Evolutionary conservation across 53 echinoderm and acorn worm species (phyloP).

Genomic region (Pentamera pediparva): DNA sequence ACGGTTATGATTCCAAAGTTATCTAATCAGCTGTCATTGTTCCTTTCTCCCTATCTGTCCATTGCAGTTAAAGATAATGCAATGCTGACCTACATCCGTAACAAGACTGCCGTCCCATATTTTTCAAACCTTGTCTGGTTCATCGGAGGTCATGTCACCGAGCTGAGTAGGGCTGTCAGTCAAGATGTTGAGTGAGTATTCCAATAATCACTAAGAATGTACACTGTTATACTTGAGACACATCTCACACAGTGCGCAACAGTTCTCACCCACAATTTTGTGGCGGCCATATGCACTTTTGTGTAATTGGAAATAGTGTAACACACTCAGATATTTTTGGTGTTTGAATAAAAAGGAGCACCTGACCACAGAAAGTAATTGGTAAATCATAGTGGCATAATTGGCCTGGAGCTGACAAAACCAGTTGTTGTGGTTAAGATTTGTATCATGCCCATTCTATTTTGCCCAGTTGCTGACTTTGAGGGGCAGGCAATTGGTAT

Average conservation of each 20-base stretch:
- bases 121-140: conserved; percentile 99
- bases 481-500: no score
- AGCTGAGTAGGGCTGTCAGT: conserved; percentile 85
- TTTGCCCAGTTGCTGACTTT: no score
- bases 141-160: conserved; percentile 88
- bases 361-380: neutral
- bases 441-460: no score
- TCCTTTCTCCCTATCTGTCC: neutral
- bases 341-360: neutral
- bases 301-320: no score
- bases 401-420: no score
- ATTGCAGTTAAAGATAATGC: conserved; percentile 91
- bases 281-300: no score
- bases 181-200: conserved; percentile 93
- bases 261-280: no score
- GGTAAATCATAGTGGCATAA: no score
- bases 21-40: neutral
- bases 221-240: no score
- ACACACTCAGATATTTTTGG: neutral
- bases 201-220: neutral
- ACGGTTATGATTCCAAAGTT: no score
- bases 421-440: no score
- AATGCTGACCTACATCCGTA: conserved; percentile 96
- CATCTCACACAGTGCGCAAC: no score
- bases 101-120: conserved; percentile 98